These are phyloP conservation scores for Epinotia ramella DNA, from an alignment of 2,888 invertebrate species.

Conservation along the genomic window DNA sequence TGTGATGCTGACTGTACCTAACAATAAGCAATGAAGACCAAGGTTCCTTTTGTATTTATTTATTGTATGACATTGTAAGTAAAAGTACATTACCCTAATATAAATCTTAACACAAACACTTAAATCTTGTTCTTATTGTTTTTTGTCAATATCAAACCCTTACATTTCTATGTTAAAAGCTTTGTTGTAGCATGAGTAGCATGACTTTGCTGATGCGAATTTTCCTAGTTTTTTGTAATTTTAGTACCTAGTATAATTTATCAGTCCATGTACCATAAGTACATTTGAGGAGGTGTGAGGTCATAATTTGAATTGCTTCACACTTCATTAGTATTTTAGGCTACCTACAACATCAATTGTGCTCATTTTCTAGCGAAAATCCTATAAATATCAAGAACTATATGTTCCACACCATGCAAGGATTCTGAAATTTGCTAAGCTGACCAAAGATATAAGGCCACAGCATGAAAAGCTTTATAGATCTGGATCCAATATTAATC, in stretches of 20 bases:
- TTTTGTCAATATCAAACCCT: neutral
- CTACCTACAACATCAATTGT: constrained; percentile 13
- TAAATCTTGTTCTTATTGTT: neutral
- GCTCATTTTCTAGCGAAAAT: constrained; percentile 66
- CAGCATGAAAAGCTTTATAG: constrained; percentile 19
- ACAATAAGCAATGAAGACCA: no score
- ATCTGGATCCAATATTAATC: constrained; percentile 34
- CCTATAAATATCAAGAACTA: constrained; percentile 69
- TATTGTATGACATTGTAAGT: no score
- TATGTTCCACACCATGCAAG: constrained; percentile 58
- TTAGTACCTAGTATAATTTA: neutral
- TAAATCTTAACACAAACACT: no score
- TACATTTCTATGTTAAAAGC: neutral
- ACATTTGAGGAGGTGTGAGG: neutral
- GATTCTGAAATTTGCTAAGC: constrained; percentile 51
- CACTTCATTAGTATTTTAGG: neutral
- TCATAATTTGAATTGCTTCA: neutral
- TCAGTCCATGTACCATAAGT: neutral
- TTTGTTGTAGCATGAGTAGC: neutral
- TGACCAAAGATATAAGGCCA: constrained; percentile 49
- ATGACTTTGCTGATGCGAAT: neutral
- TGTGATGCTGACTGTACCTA: no score
- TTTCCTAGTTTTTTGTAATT: neutral
- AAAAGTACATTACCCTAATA: no score
- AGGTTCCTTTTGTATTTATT: no score